Evolutionary conservation across 2,888 invertebrate species (phyloP).

Genomic region (Dryobotodes eremita): DNA sequence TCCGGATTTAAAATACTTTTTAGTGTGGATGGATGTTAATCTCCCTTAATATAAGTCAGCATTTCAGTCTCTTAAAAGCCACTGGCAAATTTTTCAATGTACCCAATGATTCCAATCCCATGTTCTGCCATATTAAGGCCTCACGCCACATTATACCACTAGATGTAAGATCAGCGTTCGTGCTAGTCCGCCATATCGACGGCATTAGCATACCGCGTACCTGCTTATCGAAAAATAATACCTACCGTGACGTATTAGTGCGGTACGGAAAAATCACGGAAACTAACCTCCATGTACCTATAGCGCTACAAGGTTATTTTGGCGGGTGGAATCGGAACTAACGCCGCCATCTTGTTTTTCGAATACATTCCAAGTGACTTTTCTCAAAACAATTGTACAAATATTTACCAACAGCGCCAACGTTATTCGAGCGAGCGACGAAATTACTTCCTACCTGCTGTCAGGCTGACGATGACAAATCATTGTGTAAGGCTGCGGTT

Average conservation of each 20-base stretch:
- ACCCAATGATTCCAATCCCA: neutral
- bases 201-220: conserved; percentile 49
- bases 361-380: no score
- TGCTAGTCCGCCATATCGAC: conserved; percentile 48
- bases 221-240: conserved; percentile 44
- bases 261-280: conserved; percentile 52
- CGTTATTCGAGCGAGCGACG: no score
- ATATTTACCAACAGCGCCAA: no score
- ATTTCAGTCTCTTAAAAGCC: neutral
- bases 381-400: no score
- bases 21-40: neutral
- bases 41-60: neutral
- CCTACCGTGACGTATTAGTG: conserved; percentile 47
- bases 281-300: conserved; percentile 9
- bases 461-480: no score
- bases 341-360: no score
- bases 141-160: conserved; percentile 37
- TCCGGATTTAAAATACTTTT: no score
- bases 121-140: conserved; percentile 34
- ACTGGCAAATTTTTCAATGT: conserved; percentile 15
- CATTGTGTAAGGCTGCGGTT: no score
- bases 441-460: no score
- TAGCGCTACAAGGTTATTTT: no score
- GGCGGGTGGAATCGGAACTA: no score
- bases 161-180: conserved; percentile 38